These are phyloP conservation scores for Amphimallon solstitiale DNA, from an alignment of 2,888 invertebrate species.

Conservation along the genomic window DNA sequence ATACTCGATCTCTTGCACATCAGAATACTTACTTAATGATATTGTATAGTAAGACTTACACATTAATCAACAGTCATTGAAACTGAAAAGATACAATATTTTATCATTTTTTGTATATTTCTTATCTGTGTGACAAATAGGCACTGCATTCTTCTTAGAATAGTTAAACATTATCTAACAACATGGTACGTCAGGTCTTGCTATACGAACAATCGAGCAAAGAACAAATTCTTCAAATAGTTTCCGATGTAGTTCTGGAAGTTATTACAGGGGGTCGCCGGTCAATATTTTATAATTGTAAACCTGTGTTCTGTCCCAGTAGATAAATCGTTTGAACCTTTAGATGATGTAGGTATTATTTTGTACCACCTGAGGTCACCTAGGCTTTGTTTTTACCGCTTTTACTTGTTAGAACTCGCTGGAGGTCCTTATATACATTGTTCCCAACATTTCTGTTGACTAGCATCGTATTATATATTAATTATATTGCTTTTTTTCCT, in stretches of 20 bases:
- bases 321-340: constrained; percentile 56
- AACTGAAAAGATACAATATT: no score
- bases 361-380: constrained; percentile 55
- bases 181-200: constrained; percentile 8
- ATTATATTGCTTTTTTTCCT: constrained; percentile 43
- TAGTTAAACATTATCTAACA: no score
- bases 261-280: constrained; percentile 38
- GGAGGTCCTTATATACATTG: constrained; percentile 52
- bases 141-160: no score
- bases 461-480: constrained; percentile 45
- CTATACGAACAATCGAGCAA: constrained; percentile 31
- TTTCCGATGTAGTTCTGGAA: constrained; percentile 30
- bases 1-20: no score
- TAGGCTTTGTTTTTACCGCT: constrained; percentile 56
- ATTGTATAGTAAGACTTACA: no score
- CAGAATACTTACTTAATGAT: no score
- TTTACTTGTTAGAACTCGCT: constrained; percentile 53
- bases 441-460: constrained; percentile 46
- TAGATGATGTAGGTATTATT: constrained; percentile 57
- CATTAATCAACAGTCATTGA: no score
- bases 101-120: no score
- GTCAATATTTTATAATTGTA: constrained; percentile 54
- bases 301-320: constrained; percentile 53
- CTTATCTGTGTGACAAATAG: no score
- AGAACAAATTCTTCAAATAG: constrained; percentile 41